Base-by-base conservation (phyloP, 2,888 invertebrate genomes). In the Andricus quercusramuli region DNA sequence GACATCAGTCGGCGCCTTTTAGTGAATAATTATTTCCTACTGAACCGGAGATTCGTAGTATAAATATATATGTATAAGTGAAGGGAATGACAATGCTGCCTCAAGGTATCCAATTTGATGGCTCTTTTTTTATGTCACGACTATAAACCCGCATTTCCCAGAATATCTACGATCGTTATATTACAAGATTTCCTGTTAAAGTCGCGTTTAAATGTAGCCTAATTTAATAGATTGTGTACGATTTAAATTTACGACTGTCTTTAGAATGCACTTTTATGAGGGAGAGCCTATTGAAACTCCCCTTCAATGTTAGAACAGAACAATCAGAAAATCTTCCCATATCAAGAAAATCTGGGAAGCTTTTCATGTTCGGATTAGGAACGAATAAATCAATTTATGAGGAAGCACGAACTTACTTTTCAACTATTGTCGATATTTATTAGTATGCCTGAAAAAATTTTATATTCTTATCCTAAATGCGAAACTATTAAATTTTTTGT, bases 61-160 rank as follows among this genome's bases (percentile, higher is more conserved):
- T 67, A 67, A 41, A 67, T 15, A 62, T 62, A 41, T n/a, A 65
- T 65, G 41, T 37, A 47, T 17, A 67, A 67, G 67, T 67, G 41
- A 67, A 44, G 13, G 44, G 68, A 47, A 68, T 68, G 68, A 68
- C 68, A 68, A 68, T 47, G 47, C 68, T 47, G 25, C 68, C 47
- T 68, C 68, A 17, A 47, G 47, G 47, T 20, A 47, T 68, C 22
- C 25, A 25, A 47, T 22, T 68, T 68, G 22, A 25, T 68, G 17
- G 44, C 68, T 25, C 25, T 41, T 68, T 68, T 62, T 68, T 68
- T 68, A 62, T 62, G 44, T 25, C 47, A 25, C 47, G 13, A 15
- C 68, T 44, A 47, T 68, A 68, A 68, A 68, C 68, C 68, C 68
- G 68, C 44, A 68, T 68, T 68, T 68, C 68, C 22, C 25, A 68